phyloP scores from a whole-genome alignment of 2,113 vertebrate species.

The Oenanthe oenanthe region DNA sequence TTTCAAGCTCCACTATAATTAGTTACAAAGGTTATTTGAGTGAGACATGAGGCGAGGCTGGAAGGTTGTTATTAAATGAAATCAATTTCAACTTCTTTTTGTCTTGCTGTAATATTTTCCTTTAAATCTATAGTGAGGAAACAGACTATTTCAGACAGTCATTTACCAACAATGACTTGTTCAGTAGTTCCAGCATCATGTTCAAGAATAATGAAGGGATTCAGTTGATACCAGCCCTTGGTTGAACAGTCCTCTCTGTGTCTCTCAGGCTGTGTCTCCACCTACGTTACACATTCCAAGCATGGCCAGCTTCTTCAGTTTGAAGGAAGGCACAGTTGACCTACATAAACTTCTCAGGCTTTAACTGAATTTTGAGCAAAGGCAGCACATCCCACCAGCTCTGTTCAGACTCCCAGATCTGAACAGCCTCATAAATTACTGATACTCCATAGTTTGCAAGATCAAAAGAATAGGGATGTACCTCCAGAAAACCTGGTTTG shows the following conservation, averaged over 20 bases:
- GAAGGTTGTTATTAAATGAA: conserved; percentile 64
- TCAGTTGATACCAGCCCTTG: neutral
- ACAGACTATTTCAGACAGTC: neutral
- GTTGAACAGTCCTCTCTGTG: neutral
- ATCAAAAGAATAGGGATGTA: neutral
- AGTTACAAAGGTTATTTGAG: conserved; percentile 59
- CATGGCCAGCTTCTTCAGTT: neutral
- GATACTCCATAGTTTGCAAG: neutral
- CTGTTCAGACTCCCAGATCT: neutral
- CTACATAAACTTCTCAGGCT: neutral
- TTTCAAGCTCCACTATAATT: conserved; percentile 54
- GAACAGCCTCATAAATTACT: neutral
- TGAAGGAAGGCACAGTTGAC: neutral
- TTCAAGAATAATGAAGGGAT: neutral
- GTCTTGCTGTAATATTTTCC: conserved; percentile 42
- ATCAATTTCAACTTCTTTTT: conserved; percentile 58
- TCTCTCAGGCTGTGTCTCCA: neutral
- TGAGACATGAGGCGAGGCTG: neutral
- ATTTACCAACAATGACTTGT: conserved; percentile 41
- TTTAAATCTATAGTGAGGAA: conserved; percentile 42
- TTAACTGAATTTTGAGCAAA: neutral
- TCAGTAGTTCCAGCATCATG: neutral
- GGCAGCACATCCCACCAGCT: neutral
- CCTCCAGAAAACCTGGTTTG: neutral
- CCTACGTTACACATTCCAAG: neutral